Base-by-base conservation (phyloP, 2,797 vertebrate genomes). In the Neosilurus hyrtlii region DNA sequence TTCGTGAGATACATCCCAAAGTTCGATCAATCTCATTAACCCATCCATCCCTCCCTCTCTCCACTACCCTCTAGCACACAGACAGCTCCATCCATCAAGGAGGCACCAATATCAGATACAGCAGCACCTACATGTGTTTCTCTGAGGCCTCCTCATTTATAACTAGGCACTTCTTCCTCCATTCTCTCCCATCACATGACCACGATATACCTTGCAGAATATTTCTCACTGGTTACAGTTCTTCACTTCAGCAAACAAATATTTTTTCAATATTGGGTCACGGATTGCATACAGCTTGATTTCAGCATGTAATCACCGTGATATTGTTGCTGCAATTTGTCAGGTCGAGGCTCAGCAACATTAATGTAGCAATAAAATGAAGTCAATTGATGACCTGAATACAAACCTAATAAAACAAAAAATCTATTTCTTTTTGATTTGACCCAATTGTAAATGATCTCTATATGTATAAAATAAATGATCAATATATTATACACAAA, bases 21-120 rank as follows among this genome's bases (percentile, higher is more conserved):
- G 79, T 76, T 66, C 37, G 66, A 73, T 71, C 78, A 75, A 80
- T 86, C 71, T 74, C 75, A 78, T 66, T 77, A 76, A 72, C 75
- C 80, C 80, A 82, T 83, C 81, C 78, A 85, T 81, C 66, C 37
- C 26, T 79, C 57, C 61, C 3, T 79, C 79, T 43, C 24, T 37
- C 57, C 8, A 9, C 67, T 72, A 76, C 82, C 78, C 74, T 80
- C 73, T 24, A 85, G 79, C 56, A 18, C 37, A 77, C 7, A 63
- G 84, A 79, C 80, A 79, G 80, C 67, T 76, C 75, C 80, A 85
- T 85, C 84, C 80, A 85, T 85, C 84, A 82, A 22, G 52, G 0
- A 30, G 49, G 57, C 67, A 62, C 56, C 78, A 84, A 75, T 76
- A 79, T 84, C 85, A 86, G 82, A 71, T 72, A 81, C 54, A 78